Evolutionary conservation across 2,113 vertebrate genomes (phyloP).

Genomic region (Chitala chitala): DNA sequence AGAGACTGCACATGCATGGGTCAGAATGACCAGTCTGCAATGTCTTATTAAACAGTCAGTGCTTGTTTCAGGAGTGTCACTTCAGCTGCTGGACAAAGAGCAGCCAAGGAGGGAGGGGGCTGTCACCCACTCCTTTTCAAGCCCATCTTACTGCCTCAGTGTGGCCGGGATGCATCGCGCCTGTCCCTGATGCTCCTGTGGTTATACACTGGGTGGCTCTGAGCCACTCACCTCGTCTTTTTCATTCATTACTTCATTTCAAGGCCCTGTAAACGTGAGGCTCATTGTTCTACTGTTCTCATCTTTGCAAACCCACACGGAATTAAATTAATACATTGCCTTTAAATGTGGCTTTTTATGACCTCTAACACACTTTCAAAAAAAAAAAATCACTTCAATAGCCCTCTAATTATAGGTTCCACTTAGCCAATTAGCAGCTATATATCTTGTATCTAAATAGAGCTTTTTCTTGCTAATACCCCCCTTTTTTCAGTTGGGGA

Average conservation of each 20-base stretch:
- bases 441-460: slow-evolving; percentile 28
- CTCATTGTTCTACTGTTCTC: background rate
- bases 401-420: slow-evolving; percentile 17
- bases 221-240: background rate
- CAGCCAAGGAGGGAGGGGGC: too few species aligned
- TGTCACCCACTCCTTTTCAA: background rate
- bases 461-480: slow-evolving; percentile 21
- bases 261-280: background rate
- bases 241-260: background rate
- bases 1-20: background rate
- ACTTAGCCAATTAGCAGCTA: slow-evolving; percentile 35
- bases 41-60: slow-evolving; percentile 12
- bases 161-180: too few species aligned
- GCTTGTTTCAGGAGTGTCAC: background rate
- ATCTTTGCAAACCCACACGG: background rate
- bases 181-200: background rate
- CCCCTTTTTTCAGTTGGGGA: slow-evolving; percentile 20
- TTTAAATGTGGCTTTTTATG: slow-evolving; percentile 11
- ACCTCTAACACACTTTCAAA: background rate
- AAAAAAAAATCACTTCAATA: slow-evolving; percentile 18
- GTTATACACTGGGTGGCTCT: background rate
- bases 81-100: too few species aligned
- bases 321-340: slow-evolving; percentile 13
- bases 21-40: background rate
- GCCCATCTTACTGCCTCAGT: background rate